phyloP scores from a whole-genome alignment of 2,113 vertebrate species.

The Excalfactoria chinensis region DNA sequence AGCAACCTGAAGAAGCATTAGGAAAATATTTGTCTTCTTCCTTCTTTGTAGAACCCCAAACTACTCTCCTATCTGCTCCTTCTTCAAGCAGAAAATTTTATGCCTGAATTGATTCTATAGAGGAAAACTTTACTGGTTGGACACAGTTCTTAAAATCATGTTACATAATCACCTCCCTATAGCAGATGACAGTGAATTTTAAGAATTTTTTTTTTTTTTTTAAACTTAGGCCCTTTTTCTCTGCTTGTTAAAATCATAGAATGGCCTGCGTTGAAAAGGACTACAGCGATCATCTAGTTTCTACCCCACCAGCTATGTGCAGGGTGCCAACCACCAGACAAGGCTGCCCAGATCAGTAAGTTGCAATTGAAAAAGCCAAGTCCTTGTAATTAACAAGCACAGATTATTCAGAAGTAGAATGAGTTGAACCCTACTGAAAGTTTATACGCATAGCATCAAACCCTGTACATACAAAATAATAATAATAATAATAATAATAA shows the following conservation, averaged over 20 bases:
- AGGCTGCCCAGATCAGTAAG: background rate
- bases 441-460: constrained; percentile 44
- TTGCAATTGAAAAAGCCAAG: constrained; percentile 53
- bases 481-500: background rate
- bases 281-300: too few relatives aligned
- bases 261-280: too few relatives aligned
- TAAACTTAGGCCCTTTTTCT: constrained; percentile 49
- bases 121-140: background rate
- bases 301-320: too few relatives aligned
- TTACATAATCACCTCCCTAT: background rate
- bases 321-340: too few relatives aligned
- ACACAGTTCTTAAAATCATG: background rate
- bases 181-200: constrained; percentile 42
- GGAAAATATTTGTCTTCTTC: background rate
- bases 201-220: constrained; percentile 36
- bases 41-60: background rate
- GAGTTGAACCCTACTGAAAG: constrained; percentile 33
- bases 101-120: background rate
- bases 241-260: constrained; percentile 1
- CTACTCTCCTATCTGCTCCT: background rate
- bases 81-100: background rate
- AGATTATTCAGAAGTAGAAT: constrained; percentile 60
- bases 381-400: constrained; percentile 69
- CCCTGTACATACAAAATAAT: constrained; percentile 45
- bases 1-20: background rate